A percentile compares a stretch with the other conserved stretches of the same genome.
Conservation (phyloP, 2,888 invertebrate genomes). For the Caradrina kadenii region DNA sequence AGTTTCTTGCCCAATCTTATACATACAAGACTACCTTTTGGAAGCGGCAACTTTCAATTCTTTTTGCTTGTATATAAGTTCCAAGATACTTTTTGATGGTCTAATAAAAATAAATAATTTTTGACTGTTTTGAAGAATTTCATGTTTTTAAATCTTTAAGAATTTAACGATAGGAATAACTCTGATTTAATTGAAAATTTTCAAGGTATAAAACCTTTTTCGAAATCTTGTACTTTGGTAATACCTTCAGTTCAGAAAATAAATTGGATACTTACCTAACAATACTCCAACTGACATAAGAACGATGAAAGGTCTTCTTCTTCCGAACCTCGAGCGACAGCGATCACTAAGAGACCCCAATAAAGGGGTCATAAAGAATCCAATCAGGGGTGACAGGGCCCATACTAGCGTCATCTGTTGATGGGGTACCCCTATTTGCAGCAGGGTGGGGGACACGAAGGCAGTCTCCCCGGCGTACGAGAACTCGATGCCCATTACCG, state of each 20-base stretch:
- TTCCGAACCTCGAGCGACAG: constrained; percentile 94
- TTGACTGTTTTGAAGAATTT: constrained; percentile 4
- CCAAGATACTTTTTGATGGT: too few species aligned
- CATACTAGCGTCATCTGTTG: constrained; percentile 98
- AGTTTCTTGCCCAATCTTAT: too few species aligned
- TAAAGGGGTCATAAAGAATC: constrained; percentile 98
- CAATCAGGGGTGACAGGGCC: constrained; percentile 98
- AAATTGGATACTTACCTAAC: constrained; percentile 91
- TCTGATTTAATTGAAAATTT: neutral
- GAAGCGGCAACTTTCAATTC: too few species aligned
- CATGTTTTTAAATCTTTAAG: constrained; percentile 5
- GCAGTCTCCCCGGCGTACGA: constrained; percentile 99
- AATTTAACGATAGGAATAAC: neutral
- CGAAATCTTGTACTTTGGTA: too few species aligned
- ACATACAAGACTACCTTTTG: too few species aligned
- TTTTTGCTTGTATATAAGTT: too few species aligned
- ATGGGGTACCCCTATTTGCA: constrained; percentile 98
- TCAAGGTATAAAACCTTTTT: neutral
- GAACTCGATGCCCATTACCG: constrained; percentile 99
- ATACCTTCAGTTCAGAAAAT: too few species aligned
- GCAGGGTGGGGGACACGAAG: constrained; percentile 98
- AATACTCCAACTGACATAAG: constrained; percentile 97
- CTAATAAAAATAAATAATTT: neutral
- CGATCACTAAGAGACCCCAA: constrained; percentile 98
- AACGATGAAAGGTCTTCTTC: constrained; percentile 97